Conservation (phyloP, 2,888 invertebrate species). For the Theretra japonica region DNA sequence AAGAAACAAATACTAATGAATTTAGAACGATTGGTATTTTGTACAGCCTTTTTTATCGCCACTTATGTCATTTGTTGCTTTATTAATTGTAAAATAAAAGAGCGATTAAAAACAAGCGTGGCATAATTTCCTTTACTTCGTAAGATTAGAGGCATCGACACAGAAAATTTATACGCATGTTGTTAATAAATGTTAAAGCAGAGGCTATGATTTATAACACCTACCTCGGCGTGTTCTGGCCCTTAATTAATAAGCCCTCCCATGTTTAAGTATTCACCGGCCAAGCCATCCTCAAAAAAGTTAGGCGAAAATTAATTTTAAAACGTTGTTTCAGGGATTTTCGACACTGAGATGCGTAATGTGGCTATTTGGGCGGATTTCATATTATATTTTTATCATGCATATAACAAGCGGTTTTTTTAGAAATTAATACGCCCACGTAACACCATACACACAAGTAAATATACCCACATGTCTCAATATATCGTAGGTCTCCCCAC, state of each 20-base stretch:
- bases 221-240: neutral
- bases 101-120: neutral
- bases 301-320: slow-evolving; percentile 1
- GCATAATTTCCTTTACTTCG: neutral
- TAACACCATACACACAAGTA: no score
- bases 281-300: neutral
- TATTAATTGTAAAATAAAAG: no score
- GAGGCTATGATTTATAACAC: slow-evolving; percentile 1
- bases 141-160: neutral
- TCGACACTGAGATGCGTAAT: neutral
- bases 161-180: neutral
- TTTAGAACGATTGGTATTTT: no score
- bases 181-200: neutral
- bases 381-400: no score
- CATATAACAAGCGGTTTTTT: no score
- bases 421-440: no score
- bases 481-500: no score
- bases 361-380: no score
- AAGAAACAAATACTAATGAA: no score
- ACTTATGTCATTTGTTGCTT: no score
- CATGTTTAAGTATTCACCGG: slow-evolving; percentile 16
- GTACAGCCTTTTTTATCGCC: no score
- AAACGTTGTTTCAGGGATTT: neutral
- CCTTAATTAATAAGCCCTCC: slow-evolving; percentile 21
- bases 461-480: no score